phyloP scores from a whole-genome alignment of 2,113 vertebrate species.

The Sardina pilchardus region DNA sequence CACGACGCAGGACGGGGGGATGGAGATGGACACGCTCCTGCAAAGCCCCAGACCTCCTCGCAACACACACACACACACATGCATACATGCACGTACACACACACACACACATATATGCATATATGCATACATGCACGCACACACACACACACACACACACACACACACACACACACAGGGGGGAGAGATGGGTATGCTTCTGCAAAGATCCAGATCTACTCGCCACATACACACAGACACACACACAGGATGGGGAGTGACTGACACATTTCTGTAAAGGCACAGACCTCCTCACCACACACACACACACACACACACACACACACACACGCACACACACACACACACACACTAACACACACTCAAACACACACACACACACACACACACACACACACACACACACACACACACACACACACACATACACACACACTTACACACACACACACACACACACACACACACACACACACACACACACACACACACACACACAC shows the following conservation, averaged over 20 bases:
- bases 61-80: slow-evolving; percentile 13
- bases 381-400: slow-evolving; percentile 13
- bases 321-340: slow-evolving; percentile 15
- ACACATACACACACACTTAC: slow-evolving; percentile 18
- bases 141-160: not conserved
- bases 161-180: not conserved
- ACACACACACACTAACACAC: slow-evolving; percentile 17
- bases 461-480: not conserved
- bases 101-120: too few species aligned
- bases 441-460: too few species aligned
- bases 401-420: slow-evolving; percentile 9
- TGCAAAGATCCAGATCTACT: slow-evolving; percentile 29
- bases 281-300: slow-evolving; percentile 11
- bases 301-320: not conserved
- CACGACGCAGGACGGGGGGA: slow-evolving; percentile 26
- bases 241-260: not conserved
- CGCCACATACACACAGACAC: slow-evolving; percentile 39
- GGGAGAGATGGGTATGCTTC: not conserved
- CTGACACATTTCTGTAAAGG: not conserved
- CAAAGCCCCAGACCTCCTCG: slow-evolving; percentile 46
- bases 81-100: not conserved
- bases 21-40: not conserved
- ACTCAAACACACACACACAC: slow-evolving; percentile 20
- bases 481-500: slow-evolving; percentile 11
- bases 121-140: not conserved